Base-by-base conservation (phyloP, 1,140 invertebrate species). In the Oncopodura yosiiana region DNA sequence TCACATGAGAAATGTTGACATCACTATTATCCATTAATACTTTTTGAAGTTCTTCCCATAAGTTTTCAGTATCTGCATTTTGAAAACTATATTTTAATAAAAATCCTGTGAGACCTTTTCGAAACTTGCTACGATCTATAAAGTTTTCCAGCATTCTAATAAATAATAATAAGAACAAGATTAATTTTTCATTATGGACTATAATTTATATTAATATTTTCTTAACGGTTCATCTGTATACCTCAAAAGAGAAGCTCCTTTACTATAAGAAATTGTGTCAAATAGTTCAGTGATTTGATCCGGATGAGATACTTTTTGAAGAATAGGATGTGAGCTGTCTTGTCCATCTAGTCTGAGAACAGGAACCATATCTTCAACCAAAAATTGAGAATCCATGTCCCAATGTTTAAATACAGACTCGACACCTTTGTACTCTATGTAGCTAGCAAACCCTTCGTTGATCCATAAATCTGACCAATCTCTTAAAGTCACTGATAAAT, bases 381-480 rank as follows among this genome's bases (percentile, higher is more conserved):
- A 65, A 69, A 94, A 92, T 68, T 86, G 81, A 19, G 81, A 78
- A 68, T 82, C 86, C 77, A 89, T 81, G 66, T 84, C 78, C 86
- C 88, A 94, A 24, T 84, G 78, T 2, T 83, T 80, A 66, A 87
- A 76, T 36, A 83, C 77, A 24, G 74, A 71, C 67, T 83, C 72
- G 3, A 83, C 74, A 36, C 83, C 83, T 69, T 89, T 86, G 62
- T 81, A 87, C 69, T 87, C 78, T 72, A 94, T 83, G 66, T 83
- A 94, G 3, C 79, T 80, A 8, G 90, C 90, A 67, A 95, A 93
- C 2, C 90, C 55, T 74, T 93, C 88, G 69, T 92, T 92, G 6
- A 94, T 71, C 88, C 89, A 94, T 0, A 94, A 71, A 69, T 94
- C 87, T 68, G 86, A 82, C 90, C 90, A 94, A 89, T 89, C 94